Conservation (phyloP, 2,888 invertebrate genomes). For the Sipunculus nudus region DNA sequence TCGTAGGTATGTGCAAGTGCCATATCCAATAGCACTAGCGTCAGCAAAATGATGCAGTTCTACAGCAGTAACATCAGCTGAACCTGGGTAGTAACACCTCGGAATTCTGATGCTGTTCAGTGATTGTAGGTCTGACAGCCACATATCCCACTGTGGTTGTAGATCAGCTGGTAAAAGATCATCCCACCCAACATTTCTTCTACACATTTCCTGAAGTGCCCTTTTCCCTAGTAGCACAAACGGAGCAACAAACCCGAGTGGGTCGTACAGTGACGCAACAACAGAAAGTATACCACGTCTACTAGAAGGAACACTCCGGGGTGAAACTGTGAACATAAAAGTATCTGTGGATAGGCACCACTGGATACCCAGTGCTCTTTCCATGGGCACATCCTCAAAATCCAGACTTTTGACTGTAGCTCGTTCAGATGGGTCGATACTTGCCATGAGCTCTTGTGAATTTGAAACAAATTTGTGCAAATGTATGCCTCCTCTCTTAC, state of each 20-base stretch:
- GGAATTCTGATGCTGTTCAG: not conserved
- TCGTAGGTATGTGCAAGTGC: slow-evolving; percentile 15
- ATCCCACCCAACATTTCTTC: slow-evolving; percentile 8
- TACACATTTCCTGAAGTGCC: slow-evolving; percentile 10
- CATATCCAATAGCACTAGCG: slow-evolving; percentile 22
- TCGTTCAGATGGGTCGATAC: slow-evolving; percentile 1
- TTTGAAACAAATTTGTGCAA: slow-evolving; percentile 23
- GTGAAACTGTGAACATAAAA: slow-evolving; percentile 2
- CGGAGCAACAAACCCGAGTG: slow-evolving; percentile 66
- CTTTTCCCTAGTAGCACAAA: slow-evolving; percentile 41
- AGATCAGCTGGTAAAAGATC: slow-evolving; percentile 7
- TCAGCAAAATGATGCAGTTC: slow-evolving; percentile 30
- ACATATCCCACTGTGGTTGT: slow-evolving; percentile 10
- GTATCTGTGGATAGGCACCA: not conserved
- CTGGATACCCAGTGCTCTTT: slow-evolving; percentile 3
- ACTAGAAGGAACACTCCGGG: not conserved
- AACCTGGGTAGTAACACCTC: slow-evolving; percentile 1
- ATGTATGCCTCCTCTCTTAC: not conserved
- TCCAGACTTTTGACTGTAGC: not conserved
- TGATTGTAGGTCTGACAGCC: not conserved
- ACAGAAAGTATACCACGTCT: slow-evolving; percentile 13
- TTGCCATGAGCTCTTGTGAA: slow-evolving; percentile 4
- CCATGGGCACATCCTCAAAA: not conserved
- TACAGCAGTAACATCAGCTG: not conserved
- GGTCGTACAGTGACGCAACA: slow-evolving; percentile 18